Base-by-base conservation (phyloP, 2,797 vertebrate genomes). In the Petrocephalus schoutedeni region DNA sequence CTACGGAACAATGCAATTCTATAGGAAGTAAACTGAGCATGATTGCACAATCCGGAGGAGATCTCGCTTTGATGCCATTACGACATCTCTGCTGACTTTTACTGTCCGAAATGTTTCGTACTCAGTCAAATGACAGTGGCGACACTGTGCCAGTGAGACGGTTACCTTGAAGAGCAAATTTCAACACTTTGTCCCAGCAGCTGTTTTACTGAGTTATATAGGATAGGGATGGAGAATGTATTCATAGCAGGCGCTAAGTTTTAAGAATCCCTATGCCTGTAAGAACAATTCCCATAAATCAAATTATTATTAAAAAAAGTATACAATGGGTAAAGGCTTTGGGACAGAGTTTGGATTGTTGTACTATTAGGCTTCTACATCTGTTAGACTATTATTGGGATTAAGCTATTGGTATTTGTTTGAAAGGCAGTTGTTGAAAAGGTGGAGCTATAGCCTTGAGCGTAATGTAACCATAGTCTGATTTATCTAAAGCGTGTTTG, bases 221-320 rank as follows among this genome's bases (percentile, higher is more conserved):
- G 28, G 10, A 2, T 53, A 86, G 61, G 5, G 59, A 88, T 54
- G 5, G 12, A 77, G 32, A 77, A 71, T 36, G 49, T 16, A 3
- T 67, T n/a, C 36, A 54, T 85, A 49, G 54, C 58, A 45, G 58
- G 12, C 61, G 36, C 7, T 41, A 23, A 51, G 51, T 58, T 80
- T 10, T 85, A 49, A 57, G 45, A 21, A 53, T 23, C 71, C 23
- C 41, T 61, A 19, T 53, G 7, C 58, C 88, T 85, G 9, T 19
- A 58, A 77, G 74, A 80, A 36, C 45, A 56, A 54, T 56, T 59
- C n/a, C 64, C 49, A 45, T 57, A 89, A 89, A 87, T 84, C 77
- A 32, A 9, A 36, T 12, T 32, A 19, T n/a, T 54, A 41, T 59
- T 36, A 0, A 7, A 56, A 16, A 86, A 12, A 83, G 61, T 61